Evolutionary conservation across 1,140 invertebrate species (phyloP).

Genomic region (Cydia splendana): DNA sequence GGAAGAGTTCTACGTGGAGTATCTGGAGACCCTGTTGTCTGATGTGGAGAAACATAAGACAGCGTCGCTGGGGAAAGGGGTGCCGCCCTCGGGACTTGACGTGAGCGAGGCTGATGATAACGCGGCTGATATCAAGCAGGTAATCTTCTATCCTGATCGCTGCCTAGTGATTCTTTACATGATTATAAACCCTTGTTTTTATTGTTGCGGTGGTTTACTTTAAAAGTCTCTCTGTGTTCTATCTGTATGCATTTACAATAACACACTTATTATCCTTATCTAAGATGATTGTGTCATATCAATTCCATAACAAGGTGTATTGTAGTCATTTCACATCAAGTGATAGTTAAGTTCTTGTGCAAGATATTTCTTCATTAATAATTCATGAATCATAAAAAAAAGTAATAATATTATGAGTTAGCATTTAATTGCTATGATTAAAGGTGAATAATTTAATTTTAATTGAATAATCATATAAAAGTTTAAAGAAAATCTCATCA

Average conservation of each 20-base stretch:
- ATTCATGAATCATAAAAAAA: background rate
- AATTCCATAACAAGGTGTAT: constrained; percentile 21
- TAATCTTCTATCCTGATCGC: constrained; percentile 48
- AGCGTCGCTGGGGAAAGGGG: constrained; percentile 61
- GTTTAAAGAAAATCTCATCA: background rate
- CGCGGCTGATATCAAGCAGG: constrained; percentile 76
- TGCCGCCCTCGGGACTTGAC: constrained; percentile 70
- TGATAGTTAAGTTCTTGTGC: background rate
- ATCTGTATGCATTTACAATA: constrained; percentile 22
- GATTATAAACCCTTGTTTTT: background rate
- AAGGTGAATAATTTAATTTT: background rate
- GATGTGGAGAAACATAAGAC: constrained; percentile 89
- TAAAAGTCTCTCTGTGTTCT: constrained; percentile 19
- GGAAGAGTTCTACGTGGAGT: constrained; percentile 94
- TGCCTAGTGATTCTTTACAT: background rate
- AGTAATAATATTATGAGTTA: background rate
- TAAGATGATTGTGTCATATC: constrained; percentile 34
- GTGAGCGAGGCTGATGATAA: constrained; percentile 71
- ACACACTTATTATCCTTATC: constrained; percentile 35
- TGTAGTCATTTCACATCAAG: constrained; percentile 1
- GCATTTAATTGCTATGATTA: background rate
- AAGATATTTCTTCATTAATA: background rate
- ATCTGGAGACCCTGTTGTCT: constrained; percentile 89
- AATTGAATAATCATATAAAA: background rate
- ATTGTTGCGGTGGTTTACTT: background rate